Conservation (phyloP, 2,888 invertebrate species). For the Nymphalis urticae region DNA sequence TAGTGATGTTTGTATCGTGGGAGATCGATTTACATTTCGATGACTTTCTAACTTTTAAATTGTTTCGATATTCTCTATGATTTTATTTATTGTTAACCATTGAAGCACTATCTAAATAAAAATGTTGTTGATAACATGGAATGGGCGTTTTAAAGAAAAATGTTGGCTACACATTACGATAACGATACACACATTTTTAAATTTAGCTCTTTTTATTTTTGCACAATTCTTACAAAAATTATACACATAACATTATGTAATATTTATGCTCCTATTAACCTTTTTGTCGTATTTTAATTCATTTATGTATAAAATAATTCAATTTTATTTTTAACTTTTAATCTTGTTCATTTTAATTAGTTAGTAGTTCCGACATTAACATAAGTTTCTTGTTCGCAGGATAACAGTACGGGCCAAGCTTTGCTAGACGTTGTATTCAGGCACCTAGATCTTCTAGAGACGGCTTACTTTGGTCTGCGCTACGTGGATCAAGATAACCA, state of each 20-base stretch:
- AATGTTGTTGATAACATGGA: no score
- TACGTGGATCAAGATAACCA: constrained; percentile 96
- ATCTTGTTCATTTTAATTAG: neutral
- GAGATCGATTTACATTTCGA: constrained; percentile 43
- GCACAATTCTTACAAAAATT: no score
- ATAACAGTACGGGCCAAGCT: constrained; percentile 93
- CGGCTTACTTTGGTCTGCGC: constrained; percentile 97
- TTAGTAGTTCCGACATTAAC: constrained; percentile 19
- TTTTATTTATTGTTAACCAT: neutral
- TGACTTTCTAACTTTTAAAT: constrained; percentile 26
- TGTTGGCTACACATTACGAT: no score
- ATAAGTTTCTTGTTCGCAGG: constrained; percentile 79
- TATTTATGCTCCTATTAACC: no score
- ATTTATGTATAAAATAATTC: no score
- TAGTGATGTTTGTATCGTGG: constrained; percentile 49
- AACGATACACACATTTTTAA: no score
- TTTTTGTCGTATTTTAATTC: no score
- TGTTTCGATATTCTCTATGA: neutral
- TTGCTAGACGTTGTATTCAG: constrained; percentile 95
- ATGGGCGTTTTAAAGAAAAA: no score
- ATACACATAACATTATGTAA: no score
- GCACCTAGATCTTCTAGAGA: constrained; percentile 96
- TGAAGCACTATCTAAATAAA: no score
- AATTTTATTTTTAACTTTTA: no score
- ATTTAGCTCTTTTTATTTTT: no score